phyloP scores from a whole-genome alignment of 1,140 invertebrate species.

The Coenobita brevimanus region DNA sequence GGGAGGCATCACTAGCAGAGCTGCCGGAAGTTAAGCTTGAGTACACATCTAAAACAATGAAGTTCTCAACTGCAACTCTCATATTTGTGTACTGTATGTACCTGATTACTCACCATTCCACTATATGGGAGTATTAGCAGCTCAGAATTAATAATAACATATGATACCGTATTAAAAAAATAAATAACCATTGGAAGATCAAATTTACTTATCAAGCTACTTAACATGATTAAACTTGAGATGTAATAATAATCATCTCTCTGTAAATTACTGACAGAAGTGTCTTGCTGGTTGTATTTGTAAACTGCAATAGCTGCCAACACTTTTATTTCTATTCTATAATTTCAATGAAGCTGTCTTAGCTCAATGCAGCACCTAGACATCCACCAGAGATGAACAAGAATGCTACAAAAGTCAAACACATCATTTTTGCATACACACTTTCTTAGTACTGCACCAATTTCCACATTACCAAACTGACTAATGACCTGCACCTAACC shows the following conservation, averaged over 20 bases:
- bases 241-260: constrained; percentile 40
- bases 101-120: constrained; percentile 37
- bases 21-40: too few relatives aligned
- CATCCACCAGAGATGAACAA: constrained; percentile 47
- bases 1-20: too few relatives aligned
- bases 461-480: too few relatives aligned
- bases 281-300: constrained; percentile 6
- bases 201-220: constrained; percentile 58
- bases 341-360: too few relatives aligned
- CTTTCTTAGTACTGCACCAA: not conserved
- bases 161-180: too few relatives aligned
- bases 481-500: too few relatives aligned
- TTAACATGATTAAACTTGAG: constrained; percentile 38
- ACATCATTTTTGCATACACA: constrained; percentile 6
- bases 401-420: constrained; percentile 40
- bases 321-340: too few relatives aligned
- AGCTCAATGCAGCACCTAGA: constrained; percentile 55
- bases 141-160: constrained; percentile 45
- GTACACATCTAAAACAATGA: constrained; percentile 19
- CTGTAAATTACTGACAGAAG: constrained; percentile 16
- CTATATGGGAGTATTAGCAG: constrained; percentile 42
- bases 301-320: constrained; percentile 16
- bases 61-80: constrained; percentile 49
- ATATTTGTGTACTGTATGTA: constrained; percentile 33
- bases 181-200: constrained; percentile 64